Percentiles rank a stretch among this genome's conserved stretches.
These are phyloP conservation scores for Mongoloraphidia duomilia DNA, from an alignment of 2,888 invertebrate genomes.

Conservation along the genomic window DNA sequence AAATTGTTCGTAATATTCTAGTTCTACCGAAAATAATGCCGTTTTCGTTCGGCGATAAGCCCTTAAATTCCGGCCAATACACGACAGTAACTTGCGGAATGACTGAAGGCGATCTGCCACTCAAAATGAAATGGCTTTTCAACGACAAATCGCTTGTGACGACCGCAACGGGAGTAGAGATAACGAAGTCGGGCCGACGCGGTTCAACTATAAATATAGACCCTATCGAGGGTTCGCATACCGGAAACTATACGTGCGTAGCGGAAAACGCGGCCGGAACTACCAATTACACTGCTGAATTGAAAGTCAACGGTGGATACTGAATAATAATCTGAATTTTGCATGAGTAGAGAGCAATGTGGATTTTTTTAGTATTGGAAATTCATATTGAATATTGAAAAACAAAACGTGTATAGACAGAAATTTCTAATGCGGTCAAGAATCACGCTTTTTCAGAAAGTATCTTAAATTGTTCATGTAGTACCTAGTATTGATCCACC, in stretches of 20 bases:
- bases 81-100: conserved; percentile 47
- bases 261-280: conserved; percentile 56
- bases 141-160: conserved; percentile 29
- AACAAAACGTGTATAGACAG: too few species aligned
- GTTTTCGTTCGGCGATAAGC: conserved; percentile 48
- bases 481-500: too few species aligned
- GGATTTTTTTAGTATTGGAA: not conserved
- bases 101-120: conserved; percentile 48
- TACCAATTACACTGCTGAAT: conserved; percentile 49
- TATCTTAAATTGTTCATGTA: too few species aligned
- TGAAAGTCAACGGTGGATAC: conserved; percentile 55
- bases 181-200: conserved; percentile 26
- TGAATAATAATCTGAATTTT: not conserved
- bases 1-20: conserved; percentile 19
- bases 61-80: conserved; percentile 44
- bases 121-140: conserved; percentile 46
- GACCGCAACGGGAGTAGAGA: conserved; percentile 21
- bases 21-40: conserved; percentile 51
- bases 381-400: not conserved
- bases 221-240: conserved; percentile 48
- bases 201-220: conserved; percentile 47
- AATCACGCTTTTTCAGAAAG: too few species aligned
- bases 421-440: too few species aligned
- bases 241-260: conserved; percentile 61
- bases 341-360: not conserved